phyloP scores from a whole-genome alignment of 2,797 vertebrate species.

The Acanthornis magna region DNA sequence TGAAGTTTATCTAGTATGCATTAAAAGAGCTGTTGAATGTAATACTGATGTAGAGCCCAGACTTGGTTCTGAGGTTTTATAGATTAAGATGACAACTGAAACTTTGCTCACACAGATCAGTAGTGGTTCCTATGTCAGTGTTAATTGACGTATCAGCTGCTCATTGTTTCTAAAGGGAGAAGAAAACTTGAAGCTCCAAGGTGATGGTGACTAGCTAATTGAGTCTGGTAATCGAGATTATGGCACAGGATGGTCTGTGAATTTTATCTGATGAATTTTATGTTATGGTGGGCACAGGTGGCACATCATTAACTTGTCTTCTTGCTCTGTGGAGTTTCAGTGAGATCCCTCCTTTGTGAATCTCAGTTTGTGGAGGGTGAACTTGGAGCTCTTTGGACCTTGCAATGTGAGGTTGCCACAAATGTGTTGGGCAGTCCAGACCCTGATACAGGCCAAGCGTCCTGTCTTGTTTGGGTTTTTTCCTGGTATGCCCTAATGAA shows the following conservation, averaged over 20 bases:
- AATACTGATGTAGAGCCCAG: not conserved
- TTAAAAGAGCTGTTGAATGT: not conserved
- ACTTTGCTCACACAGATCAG: not conserved
- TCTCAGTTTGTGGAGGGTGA: not conserved
- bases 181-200: not conserved
- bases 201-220: not conserved
- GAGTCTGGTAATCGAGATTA: not conserved
- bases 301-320: not conserved
- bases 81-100: not conserved
- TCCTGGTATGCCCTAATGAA: not conserved
- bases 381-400: not conserved
- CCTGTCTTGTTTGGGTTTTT: not conserved
- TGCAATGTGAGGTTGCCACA: not conserved
- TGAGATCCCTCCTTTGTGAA: not conserved
- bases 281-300: not conserved
- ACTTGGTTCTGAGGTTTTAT: not conserved
- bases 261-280: not conserved
- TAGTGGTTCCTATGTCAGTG: not conserved
- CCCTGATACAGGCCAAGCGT: not conserved
- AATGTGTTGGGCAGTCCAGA: not conserved
- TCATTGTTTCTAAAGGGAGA: not conserved
- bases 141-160: rapidly evolving
- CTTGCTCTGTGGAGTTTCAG: not conserved
- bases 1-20: not conserved
- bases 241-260: not conserved